Base-by-base conservation (phyloP, 2,797 vertebrate species). In the Oceanodroma leucorhoa region DNA sequence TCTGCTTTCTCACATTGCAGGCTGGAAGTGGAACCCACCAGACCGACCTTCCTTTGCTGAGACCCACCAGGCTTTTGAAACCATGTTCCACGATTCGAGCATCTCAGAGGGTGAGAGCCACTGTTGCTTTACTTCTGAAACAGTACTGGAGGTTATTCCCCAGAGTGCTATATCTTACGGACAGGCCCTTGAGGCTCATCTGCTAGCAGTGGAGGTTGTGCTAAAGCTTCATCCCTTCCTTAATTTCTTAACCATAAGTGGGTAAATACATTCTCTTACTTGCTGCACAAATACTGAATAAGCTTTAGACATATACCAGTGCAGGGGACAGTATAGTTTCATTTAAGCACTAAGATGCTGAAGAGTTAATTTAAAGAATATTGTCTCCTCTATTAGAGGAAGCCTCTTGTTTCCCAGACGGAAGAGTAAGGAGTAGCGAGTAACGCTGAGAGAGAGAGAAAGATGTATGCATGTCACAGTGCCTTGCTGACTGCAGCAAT, bases 71-170 rank as follows among this genome's bases (percentile, higher is more conserved):
- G 99, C 99, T 71, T 99, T 99, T 95, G 99, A 99, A 98, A 99
- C 99, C 5, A 99, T 99, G 99, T 99, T 99, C 96, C 99, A 99
- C 2, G 99, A 99, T 96, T 99, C 99, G 1, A 99, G 99, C 97
- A 99, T 99, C 96, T 99, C 99, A 70, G 99, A 99, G 98, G 99
- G 99, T 99, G 98, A 97, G 96, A 72, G 79, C 23, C 66, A 29
- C 36, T 54, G n/a, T 17, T 67, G 48, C 54, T 71, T 53, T 45
- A 16, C 21, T 87, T 32, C 54, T 75, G 50, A 27, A 77, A 46
- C 54, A 67, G 60, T 21, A 8, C 41, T 48, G 51, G 34, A 24
- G 32, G 73, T 77, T 82, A 41, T 45, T 32, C 53, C 81, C 30
- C 50, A 53, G 71, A 41, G 65, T 15, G 45, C 38, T 64, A 0